Conservation (phyloP, 2,113 vertebrate species). For the Halichoerus grypus region DNA sequence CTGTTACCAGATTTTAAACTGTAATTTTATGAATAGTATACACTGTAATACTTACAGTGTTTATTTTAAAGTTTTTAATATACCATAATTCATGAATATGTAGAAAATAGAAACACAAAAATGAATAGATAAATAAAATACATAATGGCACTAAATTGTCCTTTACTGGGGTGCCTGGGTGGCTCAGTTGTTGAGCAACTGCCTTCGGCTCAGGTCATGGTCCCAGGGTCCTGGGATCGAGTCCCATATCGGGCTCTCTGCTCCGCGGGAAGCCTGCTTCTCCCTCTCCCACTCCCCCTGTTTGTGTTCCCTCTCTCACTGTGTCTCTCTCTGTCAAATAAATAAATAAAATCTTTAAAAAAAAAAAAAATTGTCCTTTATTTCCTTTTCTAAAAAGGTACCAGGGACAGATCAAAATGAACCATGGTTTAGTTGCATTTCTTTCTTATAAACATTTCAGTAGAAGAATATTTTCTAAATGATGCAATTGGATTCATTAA, state of each 20-base stretch:
- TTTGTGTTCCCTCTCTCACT: too few relatives aligned
- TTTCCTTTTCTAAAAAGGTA: not conserved
- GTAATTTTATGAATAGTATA: not conserved
- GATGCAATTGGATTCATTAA: not conserved
- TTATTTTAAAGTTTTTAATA: conserved; percentile 31
- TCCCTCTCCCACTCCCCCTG: too few relatives aligned
- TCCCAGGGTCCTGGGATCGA: too few relatives aligned
- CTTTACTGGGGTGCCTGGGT: not conserved
- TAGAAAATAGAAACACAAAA: not conserved
- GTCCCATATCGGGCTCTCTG: too few relatives aligned
- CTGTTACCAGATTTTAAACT: not conserved
- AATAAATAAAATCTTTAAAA: too few relatives aligned
- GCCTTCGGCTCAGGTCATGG: too few relatives aligned
- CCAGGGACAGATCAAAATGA: not conserved
- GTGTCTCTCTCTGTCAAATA: too few relatives aligned
- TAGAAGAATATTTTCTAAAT: not conserved
- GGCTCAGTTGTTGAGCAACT: too few relatives aligned
- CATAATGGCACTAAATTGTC: not conserved
- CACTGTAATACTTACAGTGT: not conserved
- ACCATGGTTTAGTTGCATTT: not conserved
- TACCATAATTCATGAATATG: not conserved
- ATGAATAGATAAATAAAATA: not conserved
- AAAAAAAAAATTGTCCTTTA: not conserved
- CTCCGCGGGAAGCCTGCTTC: too few relatives aligned
- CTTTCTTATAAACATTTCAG: not conserved